phyloP scores from a whole-genome alignment of 2,797 vertebrate species.

The Phaenicophaeus curvirostris region DNA sequence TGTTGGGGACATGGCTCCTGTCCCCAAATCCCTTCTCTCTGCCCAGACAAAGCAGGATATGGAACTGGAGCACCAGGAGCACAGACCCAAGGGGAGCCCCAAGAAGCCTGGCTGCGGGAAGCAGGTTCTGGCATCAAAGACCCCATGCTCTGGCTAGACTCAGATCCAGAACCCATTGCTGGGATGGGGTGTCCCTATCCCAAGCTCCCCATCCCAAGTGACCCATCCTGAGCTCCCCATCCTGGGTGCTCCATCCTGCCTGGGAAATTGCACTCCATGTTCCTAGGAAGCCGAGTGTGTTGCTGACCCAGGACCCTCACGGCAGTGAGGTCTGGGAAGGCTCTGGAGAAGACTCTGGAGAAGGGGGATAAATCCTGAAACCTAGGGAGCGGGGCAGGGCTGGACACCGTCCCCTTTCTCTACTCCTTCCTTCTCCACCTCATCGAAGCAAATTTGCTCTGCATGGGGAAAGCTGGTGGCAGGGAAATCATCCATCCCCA shows the following conservation, averaged over 20 bases:
- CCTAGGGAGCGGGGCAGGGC: rapidly evolving
- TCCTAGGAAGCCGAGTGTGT: rapidly evolving
- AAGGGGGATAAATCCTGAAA: neutral
- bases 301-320: neutral
- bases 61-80: rapidly evolving
- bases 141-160: rapidly evolving
- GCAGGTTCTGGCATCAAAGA: rapidly evolving
- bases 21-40: neutral
- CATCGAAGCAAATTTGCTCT: neutral
- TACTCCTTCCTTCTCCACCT: neutral
- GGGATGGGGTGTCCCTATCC: neutral
- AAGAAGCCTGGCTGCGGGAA: rapidly evolving
- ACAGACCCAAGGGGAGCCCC: rapidly evolving
- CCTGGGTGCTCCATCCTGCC: rapidly evolving
- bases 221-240: rapidly evolving
- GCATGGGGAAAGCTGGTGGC: rapidly evolving
- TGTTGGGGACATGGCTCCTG: neutral
- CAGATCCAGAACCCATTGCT: rapidly evolving
- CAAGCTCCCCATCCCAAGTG: rapidly evolving
- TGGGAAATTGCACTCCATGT: neutral
- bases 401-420: neutral
- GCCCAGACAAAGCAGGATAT: rapidly evolving
- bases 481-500: rapidly evolving
- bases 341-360: neutral
- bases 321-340: neutral